phyloP scores from a whole-genome alignment of 2,113 vertebrate genomes.

The Pachycephala philippinensis region DNA sequence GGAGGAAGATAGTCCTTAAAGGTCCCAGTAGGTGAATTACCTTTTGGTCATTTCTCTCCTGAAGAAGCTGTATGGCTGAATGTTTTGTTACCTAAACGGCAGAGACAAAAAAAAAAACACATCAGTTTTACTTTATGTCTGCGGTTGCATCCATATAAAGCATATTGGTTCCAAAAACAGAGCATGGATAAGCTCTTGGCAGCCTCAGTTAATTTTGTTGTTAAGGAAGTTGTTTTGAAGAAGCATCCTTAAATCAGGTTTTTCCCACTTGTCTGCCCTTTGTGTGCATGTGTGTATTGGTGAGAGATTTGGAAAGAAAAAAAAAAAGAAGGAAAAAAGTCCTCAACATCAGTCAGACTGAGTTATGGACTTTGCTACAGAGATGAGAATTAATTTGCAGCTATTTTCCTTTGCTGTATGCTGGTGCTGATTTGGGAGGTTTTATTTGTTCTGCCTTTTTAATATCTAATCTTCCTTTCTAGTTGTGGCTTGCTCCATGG shows the following conservation, averaged over 20 bases:
- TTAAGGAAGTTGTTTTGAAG: background rate
- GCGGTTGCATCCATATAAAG: background rate
- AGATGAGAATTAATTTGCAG: conserved; percentile 34
- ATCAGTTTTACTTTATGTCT: background rate
- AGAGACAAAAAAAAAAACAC: background rate
- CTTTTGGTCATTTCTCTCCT: background rate
- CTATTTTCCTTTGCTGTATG: conserved; percentile 3
- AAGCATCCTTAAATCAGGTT: background rate
- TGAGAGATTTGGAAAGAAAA: background rate
- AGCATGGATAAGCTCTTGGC: background rate
- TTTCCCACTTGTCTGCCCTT: background rate
- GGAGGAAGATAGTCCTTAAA: background rate
- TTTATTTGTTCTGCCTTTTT: conserved; percentile 36
- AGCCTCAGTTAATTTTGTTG: background rate
- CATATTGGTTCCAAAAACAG: background rate
- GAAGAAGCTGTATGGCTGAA: background rate
- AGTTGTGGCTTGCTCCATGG: background rate
- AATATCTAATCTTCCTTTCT: conserved; percentile 20
- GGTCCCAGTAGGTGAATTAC: background rate
- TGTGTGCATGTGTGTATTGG: background rate
- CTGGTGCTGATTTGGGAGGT: background rate
- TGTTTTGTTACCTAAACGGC: background rate
- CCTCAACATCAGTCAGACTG: background rate
- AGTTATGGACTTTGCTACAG: background rate
- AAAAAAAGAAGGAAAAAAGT: background rate